Conservation (phyloP, 2,888 invertebrate species). For the Ferdinandea cuprea region DNA sequence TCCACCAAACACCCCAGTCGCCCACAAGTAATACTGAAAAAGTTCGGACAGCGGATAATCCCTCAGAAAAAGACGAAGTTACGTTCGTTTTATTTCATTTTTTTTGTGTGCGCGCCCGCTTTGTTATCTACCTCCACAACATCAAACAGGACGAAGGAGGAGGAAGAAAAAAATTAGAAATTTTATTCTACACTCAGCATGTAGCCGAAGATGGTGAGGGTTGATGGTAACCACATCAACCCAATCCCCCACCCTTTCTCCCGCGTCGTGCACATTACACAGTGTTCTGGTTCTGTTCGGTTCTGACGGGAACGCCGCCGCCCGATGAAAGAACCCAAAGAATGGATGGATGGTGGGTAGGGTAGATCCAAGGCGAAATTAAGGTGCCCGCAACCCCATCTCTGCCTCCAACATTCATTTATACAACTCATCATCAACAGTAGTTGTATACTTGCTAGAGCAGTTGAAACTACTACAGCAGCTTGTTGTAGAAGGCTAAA, state of each 20-base stretch:
- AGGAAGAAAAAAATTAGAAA: slow-evolving; percentile 58
- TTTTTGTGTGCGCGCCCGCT: slow-evolving; percentile 31
- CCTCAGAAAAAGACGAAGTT: slow-evolving; percentile 69
- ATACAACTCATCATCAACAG: slow-evolving; percentile 73
- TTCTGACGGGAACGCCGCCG: slow-evolving; percentile 53
- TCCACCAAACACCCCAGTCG: slow-evolving; percentile 3
- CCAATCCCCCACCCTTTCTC: slow-evolving; percentile 20
- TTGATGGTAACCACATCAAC: slow-evolving; percentile 60
- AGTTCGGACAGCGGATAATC: slow-evolving; percentile 74
- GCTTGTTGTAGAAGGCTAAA: slow-evolving; percentile 74
- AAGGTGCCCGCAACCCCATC: slow-evolving; percentile 53
- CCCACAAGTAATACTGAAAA: slow-evolving; percentile 54
- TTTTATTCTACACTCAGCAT: slow-evolving; percentile 67
- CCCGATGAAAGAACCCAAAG: slow-evolving; percentile 49
- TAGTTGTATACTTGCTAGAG: slow-evolving; percentile 67
- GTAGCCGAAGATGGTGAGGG: slow-evolving; percentile 50
- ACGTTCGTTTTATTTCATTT: slow-evolving; percentile 58
- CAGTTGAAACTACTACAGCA: slow-evolving; percentile 75
- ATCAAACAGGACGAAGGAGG: slow-evolving; percentile 57
- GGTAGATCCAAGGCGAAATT: slow-evolving; percentile 69
- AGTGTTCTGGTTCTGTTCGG: no score
- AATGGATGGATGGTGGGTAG: slow-evolving; percentile 22
- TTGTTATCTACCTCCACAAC: slow-evolving; percentile 66
- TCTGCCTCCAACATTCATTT: slow-evolving; percentile 38
- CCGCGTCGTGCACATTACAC: slow-evolving; percentile 16